Evolutionary conservation across 2,888 invertebrate genomes (phyloP).

Genomic region (Drosophila limbata): DNA sequence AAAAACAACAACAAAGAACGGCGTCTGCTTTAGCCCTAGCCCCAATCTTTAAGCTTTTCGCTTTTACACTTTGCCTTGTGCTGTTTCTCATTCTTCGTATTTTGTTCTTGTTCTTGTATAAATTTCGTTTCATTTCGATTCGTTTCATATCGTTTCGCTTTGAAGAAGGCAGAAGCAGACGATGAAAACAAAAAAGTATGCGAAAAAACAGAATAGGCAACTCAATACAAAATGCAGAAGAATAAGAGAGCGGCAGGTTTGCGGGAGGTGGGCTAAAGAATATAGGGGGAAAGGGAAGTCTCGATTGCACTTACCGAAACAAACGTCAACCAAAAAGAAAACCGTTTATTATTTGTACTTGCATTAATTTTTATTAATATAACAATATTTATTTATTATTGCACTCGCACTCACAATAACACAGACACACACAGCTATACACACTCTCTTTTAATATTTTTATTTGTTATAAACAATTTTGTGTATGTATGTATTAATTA

Average conservation of each 20-base stretch:
- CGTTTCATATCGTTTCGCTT: constrained; percentile 16
- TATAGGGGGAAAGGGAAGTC: background rate
- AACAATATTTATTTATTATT: constrained; percentile 33
- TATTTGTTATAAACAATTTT: constrained; percentile 50
- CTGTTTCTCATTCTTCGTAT: constrained; percentile 34
- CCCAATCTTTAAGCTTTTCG: constrained; percentile 64
- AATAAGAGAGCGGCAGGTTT: constrained; percentile 3
- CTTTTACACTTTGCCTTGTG: constrained; percentile 40
- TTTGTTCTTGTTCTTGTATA: constrained; percentile 35
- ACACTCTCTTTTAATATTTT: constrained; percentile 13
- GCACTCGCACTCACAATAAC: constrained; percentile 44
- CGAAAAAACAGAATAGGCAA: constrained; percentile 62
- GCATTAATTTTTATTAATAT: constrained; percentile 18
- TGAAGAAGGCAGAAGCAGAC: constrained; percentile 62
- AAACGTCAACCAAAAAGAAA: constrained; percentile 21
- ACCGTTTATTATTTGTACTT: constrained; percentile 34
- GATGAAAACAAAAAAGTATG: constrained; percentile 77
- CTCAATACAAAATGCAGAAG: constrained; percentile 28
- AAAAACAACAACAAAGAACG: constrained; percentile 45
- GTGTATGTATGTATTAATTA: constrained; percentile 37
- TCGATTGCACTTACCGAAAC: constrained; percentile 48
- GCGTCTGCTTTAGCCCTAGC: constrained; percentile 64
- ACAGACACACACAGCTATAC: constrained; percentile 33
- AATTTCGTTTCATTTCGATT: constrained; percentile 41
- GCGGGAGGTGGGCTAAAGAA: background rate